phyloP scores from a whole-genome alignment of 2,797 vertebrate genomes.

The Mormyrops attenuatus region DNA sequence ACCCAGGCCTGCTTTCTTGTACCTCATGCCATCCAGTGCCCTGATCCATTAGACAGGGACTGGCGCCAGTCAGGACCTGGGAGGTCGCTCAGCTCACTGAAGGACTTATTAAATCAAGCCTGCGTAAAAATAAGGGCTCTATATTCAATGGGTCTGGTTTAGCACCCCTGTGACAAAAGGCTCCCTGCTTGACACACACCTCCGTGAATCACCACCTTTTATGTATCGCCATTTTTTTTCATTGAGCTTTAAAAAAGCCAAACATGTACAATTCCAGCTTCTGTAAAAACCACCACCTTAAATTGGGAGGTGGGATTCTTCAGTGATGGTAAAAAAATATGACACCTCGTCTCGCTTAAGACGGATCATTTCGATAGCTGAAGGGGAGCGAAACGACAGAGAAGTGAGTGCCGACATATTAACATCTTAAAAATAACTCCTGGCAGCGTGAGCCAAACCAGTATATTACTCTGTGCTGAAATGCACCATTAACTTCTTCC shows the following conservation, averaged over 20 bases:
- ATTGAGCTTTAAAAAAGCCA: neutral
- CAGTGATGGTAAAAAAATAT: neutral
- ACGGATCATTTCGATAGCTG: neutral
- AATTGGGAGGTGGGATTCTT: neutral
- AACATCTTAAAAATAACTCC: neutral
- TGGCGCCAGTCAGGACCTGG: neutral
- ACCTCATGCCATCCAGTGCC: neutral
- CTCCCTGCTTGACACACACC: neutral
- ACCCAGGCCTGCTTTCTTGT: neutral
- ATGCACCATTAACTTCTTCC: constrained; percentile 5
- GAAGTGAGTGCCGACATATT: neutral
- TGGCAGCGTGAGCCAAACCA: neutral
- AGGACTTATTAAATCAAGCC: neutral
- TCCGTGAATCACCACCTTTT: neutral
- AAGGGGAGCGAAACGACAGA: neutral
- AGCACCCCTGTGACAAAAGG: neutral
- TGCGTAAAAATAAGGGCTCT: neutral
- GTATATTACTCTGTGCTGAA: neutral
- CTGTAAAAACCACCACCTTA: neutral
- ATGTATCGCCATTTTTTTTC: neutral
- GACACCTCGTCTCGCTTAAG: neutral
- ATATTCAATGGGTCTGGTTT: neutral
- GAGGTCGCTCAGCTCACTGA: neutral
- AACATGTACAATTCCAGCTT: neutral
- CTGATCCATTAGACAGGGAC: neutral